A percentile compares a stretch with the other conserved stretches of the same genome.
Evolutionary conservation across 2,888 invertebrate genomes (phyloP).

Genomic region (Diaprepes abbreviatus): DNA sequence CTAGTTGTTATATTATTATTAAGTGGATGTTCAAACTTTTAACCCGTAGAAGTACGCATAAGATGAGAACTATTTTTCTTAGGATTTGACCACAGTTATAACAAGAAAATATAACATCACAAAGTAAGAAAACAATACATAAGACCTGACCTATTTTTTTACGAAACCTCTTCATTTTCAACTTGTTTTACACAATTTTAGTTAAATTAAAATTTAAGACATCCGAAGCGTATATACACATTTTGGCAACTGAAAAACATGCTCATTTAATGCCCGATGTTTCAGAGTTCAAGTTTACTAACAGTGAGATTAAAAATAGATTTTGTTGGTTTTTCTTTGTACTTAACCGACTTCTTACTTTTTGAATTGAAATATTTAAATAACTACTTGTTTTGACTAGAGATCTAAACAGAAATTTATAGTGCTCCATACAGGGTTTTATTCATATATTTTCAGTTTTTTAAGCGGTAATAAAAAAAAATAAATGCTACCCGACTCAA

Average conservation of each 20-base stretch:
- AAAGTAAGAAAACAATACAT: background rate
- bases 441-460: too few species aligned
- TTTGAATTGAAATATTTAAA: background rate
- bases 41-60: too few species aligned
- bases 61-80: too few species aligned
- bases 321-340: background rate
- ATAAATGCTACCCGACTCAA: too few species aligned
- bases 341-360: background rate
- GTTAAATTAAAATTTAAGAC: background rate
- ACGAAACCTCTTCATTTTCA: conserved; percentile 21
- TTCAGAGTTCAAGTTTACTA: conserved; percentile 40
- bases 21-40: too few species aligned
- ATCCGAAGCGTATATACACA: conserved; percentile 13
- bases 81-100: too few species aligned
- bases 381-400: too few species aligned
- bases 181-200: background rate
- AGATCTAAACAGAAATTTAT: too few species aligned
- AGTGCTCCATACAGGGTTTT: too few species aligned
- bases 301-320: conserved; percentile 36
- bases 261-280: background rate
- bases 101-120: too few species aligned
- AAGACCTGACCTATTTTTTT: conserved; percentile 35
- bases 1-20: too few species aligned
- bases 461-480: too few species aligned
- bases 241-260: conserved; percentile 38